Conservation (phyloP, 1,140 invertebrate species). For the Spodoptera frugiperda region DNA sequence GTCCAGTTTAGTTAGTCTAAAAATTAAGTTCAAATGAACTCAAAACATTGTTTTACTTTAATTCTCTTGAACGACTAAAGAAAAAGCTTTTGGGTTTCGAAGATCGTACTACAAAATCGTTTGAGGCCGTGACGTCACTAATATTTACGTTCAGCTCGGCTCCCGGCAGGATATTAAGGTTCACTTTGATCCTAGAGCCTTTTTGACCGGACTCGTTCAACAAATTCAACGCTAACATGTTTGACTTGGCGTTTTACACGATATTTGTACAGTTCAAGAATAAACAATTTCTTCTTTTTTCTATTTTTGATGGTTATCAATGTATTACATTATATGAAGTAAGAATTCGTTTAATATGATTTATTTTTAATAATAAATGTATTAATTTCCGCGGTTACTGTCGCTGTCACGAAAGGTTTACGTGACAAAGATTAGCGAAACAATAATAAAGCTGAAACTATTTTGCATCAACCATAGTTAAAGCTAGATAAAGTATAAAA, state of each 20-base stretch:
- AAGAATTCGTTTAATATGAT: too few species aligned
- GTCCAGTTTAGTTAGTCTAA: too few species aligned
- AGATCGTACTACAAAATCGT: constrained; percentile 44
- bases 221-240: constrained; percentile 54
- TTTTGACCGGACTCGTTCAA: constrained; percentile 58
- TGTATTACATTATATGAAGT: too few species aligned
- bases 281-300: too few species aligned
- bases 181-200: constrained; percentile 56
- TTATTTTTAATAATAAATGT: too few species aligned
- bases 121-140: constrained; percentile 46
- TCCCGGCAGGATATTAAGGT: constrained; percentile 50
- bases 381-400: too few species aligned
- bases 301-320: too few species aligned
- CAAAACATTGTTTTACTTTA: constrained; percentile 1
- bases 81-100: constrained; percentile 20
- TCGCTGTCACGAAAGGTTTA: too few species aligned
- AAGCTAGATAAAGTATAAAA: neutral
- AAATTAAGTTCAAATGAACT: neutral
- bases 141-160: constrained; percentile 57
- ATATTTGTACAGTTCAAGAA: too few species aligned
- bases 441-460: too few species aligned
- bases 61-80: neutral
- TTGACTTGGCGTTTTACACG: constrained; percentile 43
- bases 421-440: too few species aligned
- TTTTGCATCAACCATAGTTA: neutral